Evolutionary conservation across 2,113 vertebrate genomes (phyloP).

Genomic region (Bolborhynchus lineola): DNA sequence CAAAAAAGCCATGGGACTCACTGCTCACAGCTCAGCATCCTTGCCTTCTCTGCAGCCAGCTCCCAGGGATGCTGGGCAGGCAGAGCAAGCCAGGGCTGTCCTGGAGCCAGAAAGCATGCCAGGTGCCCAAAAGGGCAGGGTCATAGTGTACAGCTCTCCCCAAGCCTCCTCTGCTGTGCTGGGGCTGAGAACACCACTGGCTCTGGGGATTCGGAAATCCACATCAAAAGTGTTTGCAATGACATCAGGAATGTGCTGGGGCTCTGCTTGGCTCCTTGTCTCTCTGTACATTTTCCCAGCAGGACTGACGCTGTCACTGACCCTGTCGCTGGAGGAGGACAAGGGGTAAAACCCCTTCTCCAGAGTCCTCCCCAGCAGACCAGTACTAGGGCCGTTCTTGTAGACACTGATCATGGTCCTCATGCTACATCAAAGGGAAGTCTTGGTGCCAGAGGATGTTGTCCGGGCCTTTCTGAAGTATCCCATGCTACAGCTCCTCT

Average conservation of each 20-base stretch:
- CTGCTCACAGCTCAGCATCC: slow-evolving; percentile 6
- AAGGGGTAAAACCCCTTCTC: neutral
- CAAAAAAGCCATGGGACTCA: neutral
- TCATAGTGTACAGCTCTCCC: neutral
- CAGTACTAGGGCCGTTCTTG: fast-evolving
- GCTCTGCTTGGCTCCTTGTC: neutral
- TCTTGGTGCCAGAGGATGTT: fast-evolving
- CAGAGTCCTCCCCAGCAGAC: neutral
- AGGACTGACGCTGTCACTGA: neutral
- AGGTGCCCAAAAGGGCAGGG: neutral
- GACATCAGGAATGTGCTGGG: neutral
- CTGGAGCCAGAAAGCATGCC: neutral
- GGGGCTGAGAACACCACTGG: neutral
- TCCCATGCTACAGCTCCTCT: neutral
- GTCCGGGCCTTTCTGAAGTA: neutral
- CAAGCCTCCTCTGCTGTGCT: neutral
- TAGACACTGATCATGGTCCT: fast-evolving
- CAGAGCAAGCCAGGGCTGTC: neutral
- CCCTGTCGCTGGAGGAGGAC: neutral
- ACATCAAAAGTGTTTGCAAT: neutral
- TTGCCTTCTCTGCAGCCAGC: neutral
- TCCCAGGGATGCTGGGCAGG: neutral
- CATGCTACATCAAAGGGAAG: neutral
- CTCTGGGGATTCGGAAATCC: neutral
- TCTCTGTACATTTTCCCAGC: neutral